Evolutionary conservation across 1,140 invertebrate species (phyloP).

Genomic region (Pseudomyrmex dendroicus): DNA sequence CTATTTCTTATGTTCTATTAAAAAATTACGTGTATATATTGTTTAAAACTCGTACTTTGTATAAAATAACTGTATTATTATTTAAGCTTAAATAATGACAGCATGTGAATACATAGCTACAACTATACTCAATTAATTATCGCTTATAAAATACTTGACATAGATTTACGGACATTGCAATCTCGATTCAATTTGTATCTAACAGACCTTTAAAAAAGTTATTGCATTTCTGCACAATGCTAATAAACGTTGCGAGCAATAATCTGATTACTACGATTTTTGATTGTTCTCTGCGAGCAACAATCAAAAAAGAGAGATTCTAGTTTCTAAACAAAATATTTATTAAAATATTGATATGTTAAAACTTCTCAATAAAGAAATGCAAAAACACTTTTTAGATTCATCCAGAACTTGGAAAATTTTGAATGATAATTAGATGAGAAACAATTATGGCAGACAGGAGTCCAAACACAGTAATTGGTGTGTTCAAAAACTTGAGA

Average conservation of each 20-base stretch:
- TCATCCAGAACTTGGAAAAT: background rate
- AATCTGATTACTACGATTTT: background rate
- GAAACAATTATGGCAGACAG: too few relatives aligned
- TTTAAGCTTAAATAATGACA: too few relatives aligned
- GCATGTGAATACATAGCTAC: background rate
- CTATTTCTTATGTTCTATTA: background rate
- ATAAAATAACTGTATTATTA: background rate
- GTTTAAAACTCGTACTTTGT: background rate
- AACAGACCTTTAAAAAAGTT: constrained; percentile 13
- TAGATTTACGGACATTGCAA: background rate
- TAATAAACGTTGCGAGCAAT: background rate
- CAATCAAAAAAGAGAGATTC: background rate
- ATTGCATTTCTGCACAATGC: background rate
- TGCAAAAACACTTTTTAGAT: background rate
- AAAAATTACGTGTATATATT: background rate
- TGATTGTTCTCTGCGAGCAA: background rate
- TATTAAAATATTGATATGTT: background rate
- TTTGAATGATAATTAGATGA: too few relatives aligned
- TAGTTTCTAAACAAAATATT: background rate
- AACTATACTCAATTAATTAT: background rate
- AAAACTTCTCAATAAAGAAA: background rate
- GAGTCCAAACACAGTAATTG: too few relatives aligned
- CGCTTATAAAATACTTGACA: background rate
- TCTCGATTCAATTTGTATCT: background rate
- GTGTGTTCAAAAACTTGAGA: too few relatives aligned